Conservation (phyloP, 2,797 vertebrate species). For the Tokudaia tokunoshimensis region DNA sequence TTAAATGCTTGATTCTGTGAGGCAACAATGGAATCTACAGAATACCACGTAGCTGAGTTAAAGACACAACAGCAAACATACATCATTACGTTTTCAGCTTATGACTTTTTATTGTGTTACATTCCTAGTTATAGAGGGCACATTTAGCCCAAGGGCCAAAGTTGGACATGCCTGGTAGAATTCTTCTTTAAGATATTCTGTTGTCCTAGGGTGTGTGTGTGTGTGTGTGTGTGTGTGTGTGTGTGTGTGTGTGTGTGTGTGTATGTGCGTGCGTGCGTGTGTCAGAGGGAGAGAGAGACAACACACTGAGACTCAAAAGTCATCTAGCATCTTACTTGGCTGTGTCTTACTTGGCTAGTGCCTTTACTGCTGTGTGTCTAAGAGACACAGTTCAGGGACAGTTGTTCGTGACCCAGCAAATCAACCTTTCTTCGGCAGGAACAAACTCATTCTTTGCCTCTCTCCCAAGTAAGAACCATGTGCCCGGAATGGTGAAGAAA, state of each 20-base stretch:
- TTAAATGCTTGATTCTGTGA: background rate
- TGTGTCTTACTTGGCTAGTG: background rate
- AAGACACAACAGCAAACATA: background rate
- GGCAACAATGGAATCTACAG: background rate
- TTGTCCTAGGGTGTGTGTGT: background rate
- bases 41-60: background rate
- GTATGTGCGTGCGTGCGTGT: no score
- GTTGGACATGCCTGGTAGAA: background rate
- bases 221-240: background rate
- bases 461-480: slow-evolving; percentile 27
- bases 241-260: background rate
- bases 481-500: slow-evolving; percentile 35
- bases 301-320: background rate
- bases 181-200: background rate
- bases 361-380: background rate
- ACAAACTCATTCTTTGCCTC: slow-evolving; percentile 19
- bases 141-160: background rate
- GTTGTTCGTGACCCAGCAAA: background rate
- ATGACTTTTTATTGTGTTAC: background rate
- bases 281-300: background rate
- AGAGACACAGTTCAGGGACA: background rate
- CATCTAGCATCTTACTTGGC: background rate
- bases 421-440: slow-evolving; percentile 2
- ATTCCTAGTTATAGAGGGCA: background rate
- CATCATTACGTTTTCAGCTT: background rate